These are phyloP conservation scores for Cynocephalus volans DNA, from an alignment of 2,113 vertebrate genomes.

Conservation along the genomic window DNA sequence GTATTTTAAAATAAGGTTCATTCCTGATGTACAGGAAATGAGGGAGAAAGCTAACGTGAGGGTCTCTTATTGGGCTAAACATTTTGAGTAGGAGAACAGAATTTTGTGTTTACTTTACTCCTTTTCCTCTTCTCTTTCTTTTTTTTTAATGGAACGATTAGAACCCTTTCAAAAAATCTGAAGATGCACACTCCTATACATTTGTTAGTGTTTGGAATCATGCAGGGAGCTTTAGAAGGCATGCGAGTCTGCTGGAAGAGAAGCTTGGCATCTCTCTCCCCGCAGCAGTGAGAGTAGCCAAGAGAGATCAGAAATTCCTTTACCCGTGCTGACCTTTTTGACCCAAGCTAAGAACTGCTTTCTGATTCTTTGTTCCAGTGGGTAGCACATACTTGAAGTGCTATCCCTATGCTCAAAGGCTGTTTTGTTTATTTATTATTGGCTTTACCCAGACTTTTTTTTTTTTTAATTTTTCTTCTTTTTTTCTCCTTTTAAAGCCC, in stretches of 20 bases:
- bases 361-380: neutral
- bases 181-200: accelerated
- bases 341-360: neutral
- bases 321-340: neutral
- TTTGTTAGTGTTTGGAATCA: neutral
- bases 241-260: too few species aligned
- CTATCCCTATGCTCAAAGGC: neutral
- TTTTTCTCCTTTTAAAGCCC: neutral
- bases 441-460: neutral
- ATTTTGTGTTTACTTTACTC: neutral
- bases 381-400: neutral
- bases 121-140: too few species aligned
- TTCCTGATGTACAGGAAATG: constrained; percentile 4
- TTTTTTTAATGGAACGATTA: neutral
- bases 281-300: neutral
- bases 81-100: neutral
- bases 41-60: too few species aligned
- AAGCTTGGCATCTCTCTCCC: accelerated
- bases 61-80: neutral
- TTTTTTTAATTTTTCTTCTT: neutral
- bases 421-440: neutral
- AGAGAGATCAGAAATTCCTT: neutral
- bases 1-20: constrained; percentile 56
- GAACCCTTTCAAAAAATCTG: neutral
- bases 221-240: neutral